Percentiles rank a stretch among this genome's conserved stretches.
phyloP scores from a whole-genome alignment of 2,113 vertebrate species.

The Rhinopomastus cyanomelas region DNA sequence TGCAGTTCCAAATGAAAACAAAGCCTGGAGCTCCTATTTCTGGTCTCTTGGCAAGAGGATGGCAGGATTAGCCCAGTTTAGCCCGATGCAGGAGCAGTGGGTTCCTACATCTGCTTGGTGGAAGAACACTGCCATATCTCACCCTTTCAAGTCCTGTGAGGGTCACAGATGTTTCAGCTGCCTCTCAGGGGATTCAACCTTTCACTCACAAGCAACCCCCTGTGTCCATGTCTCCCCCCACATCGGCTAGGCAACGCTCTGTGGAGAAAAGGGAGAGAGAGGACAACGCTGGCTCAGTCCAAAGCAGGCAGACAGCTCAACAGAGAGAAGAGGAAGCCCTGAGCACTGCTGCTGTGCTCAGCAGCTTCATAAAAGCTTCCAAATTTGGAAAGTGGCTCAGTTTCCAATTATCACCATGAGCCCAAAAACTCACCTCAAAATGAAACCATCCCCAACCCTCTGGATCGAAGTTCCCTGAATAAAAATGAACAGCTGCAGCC shows the following conservation, averaged over 20 bases:
- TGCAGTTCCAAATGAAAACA: neutral
- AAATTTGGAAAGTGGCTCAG: neutral
- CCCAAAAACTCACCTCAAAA: conserved; percentile 12
- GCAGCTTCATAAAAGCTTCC: neutral
- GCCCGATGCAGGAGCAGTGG: accelerated
- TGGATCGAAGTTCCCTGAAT: conserved; percentile 18
- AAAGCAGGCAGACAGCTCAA: neutral
- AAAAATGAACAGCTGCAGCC: neutral
- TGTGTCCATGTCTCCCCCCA: accelerated
- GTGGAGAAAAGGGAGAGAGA: neutral
- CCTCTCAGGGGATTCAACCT: neutral
- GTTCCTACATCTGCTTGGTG: accelerated
- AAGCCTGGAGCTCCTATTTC: neutral
- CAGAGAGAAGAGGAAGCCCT: neutral
- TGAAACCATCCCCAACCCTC: neutral
- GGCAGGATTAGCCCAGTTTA: neutral
- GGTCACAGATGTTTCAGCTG: neutral
- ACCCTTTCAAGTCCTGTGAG: neutral
- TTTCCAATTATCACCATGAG: neutral
- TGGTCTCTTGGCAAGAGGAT: neutral
- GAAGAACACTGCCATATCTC: neutral
- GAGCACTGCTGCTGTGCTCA: neutral
- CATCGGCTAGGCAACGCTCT: neutral
- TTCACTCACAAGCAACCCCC: accelerated
- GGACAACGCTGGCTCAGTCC: neutral